Conservation (phyloP, 2,888 invertebrate species). For the Lepeophtheirus nordmannii region DNA sequence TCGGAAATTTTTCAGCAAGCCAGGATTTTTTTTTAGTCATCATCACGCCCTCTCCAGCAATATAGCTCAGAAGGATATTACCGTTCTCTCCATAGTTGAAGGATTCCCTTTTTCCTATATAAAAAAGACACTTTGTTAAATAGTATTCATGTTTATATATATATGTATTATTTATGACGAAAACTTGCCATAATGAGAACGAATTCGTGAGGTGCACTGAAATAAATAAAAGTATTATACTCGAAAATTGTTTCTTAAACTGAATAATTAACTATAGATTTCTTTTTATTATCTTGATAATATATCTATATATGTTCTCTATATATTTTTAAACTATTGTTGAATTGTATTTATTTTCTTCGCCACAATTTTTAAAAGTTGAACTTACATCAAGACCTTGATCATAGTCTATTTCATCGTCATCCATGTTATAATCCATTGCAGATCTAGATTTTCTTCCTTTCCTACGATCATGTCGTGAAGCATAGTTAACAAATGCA, state of each 20-base stretch:
- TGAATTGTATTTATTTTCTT: neutral
- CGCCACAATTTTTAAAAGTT: neutral
- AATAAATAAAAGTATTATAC: neutral
- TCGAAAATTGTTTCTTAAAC: neutral
- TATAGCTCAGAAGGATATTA: neutral
- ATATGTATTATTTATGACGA: too few species aligned
- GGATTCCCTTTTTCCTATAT: neutral
- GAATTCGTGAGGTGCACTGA: neutral
- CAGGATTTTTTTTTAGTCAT: neutral
- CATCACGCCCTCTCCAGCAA: neutral
- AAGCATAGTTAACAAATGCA: slow-evolving; percentile 41
- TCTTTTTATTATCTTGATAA: neutral
- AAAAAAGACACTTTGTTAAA: too few species aligned
- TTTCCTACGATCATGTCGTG: slow-evolving; percentile 29
- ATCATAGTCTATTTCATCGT: slow-evolving; percentile 23
- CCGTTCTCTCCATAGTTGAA: neutral
- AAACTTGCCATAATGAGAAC: neutral
- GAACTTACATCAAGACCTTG: neutral
- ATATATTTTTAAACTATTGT: too few species aligned
- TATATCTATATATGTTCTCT: neutral
- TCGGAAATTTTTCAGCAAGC: neutral
- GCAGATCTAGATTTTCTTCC: slow-evolving; percentile 26
- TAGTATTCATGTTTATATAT: too few species aligned
- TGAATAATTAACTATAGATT: neutral
- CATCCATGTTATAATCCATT: slow-evolving; percentile 23